Conservation (phyloP, 2,888 invertebrate genomes). For the Catonia carolina region DNA sequence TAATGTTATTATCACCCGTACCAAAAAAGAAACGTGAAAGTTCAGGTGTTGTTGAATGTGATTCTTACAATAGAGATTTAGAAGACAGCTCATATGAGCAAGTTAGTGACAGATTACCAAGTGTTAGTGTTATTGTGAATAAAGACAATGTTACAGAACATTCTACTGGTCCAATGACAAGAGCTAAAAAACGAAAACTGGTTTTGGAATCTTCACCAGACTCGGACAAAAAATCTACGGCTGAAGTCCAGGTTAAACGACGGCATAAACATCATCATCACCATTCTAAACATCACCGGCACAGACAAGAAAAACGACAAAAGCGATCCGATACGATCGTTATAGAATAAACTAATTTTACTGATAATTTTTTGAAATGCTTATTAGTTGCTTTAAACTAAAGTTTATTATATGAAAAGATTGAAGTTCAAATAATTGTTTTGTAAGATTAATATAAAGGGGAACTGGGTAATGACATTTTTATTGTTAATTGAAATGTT, state of each 20-base stretch:
- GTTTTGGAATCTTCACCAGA: constrained; percentile 26
- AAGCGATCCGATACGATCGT: constrained; percentile 15
- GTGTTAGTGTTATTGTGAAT: neutral
- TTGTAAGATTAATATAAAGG: too few relatives aligned
- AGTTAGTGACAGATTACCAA: constrained; percentile 16
- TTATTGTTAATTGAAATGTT: too few relatives aligned
- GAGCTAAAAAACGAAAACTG: constrained; percentile 40
- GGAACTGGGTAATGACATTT: too few relatives aligned
- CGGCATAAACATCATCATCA: constrained; percentile 28
- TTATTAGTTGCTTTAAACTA: constrained; percentile 3
- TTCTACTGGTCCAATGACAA: constrained; percentile 39
- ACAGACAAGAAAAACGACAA: constrained; percentile 15
- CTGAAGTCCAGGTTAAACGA: constrained; percentile 20
- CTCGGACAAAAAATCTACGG: constrained; percentile 19
- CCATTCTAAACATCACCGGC: constrained; percentile 29
- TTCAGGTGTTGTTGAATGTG: constrained; percentile 10
- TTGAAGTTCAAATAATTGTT: neutral
- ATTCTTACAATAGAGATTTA: constrained; percentile 11
- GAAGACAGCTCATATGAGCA: constrained; percentile 10
- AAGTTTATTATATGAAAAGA: constrained; percentile 1
- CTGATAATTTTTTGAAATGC: neutral
- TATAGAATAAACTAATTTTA: constrained; percentile 17
- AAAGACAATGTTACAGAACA: constrained; percentile 11
- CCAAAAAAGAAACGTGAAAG: constrained; percentile 18
- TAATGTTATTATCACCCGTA: constrained; percentile 13